Percentiles rank a stretch among this genome's conserved stretches.
These are phyloP conservation scores for Pogona vitticeps DNA, from an alignment of 2,113 vertebrate genomes.

Conservation along the genomic window DNA sequence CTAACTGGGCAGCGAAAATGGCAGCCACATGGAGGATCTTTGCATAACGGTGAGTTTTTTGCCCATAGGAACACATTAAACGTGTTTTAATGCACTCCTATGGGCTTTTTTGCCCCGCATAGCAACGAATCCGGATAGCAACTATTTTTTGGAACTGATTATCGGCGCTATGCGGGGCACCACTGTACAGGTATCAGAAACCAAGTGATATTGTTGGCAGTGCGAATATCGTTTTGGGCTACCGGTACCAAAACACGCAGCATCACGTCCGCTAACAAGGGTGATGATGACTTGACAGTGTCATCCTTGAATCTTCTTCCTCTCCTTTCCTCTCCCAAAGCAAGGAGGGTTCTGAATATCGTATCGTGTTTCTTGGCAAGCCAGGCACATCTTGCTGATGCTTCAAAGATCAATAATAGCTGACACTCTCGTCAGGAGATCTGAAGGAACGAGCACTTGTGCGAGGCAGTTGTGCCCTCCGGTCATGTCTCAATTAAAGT, in stretches of 20 bases:
- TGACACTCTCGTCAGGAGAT: background rate
- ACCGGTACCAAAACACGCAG: background rate
- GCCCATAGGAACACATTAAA: too few species aligned
- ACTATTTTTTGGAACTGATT: too few species aligned
- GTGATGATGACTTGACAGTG: background rate
- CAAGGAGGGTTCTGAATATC: background rate
- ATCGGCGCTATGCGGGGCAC: too few species aligned
- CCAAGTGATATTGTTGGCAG: background rate
- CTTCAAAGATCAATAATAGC: background rate
- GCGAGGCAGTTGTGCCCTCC: background rate
- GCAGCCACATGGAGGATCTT: too few species aligned
- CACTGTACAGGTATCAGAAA: too few species aligned
- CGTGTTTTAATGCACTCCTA: too few species aligned
- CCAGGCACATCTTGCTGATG: background rate
- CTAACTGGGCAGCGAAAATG: too few species aligned
- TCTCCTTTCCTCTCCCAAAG: background rate
- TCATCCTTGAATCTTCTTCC: background rate
- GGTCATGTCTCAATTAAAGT: background rate
- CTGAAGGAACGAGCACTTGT: background rate
- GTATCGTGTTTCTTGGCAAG: background rate
- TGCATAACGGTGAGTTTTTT: too few species aligned
- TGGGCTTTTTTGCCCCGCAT: too few species aligned
- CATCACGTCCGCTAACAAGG: background rate
- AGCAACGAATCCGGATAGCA: too few species aligned
- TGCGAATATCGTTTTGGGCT: background rate